A percentile compares a stretch with the other conserved stretches of the same genome.
phyloP scores from a whole-genome alignment of 1,140 invertebrate species.

The Philaenus spumarius region DNA sequence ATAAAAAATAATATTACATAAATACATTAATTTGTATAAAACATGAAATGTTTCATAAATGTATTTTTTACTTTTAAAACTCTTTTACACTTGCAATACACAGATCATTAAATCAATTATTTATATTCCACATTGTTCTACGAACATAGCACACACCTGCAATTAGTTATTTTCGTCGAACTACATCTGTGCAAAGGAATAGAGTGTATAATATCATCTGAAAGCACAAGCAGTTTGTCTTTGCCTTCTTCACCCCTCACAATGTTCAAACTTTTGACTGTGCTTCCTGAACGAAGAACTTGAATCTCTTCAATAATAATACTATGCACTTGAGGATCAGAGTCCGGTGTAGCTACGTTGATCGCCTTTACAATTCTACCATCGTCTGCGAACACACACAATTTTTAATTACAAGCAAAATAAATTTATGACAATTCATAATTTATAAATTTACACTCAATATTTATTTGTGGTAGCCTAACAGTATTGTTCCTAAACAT shows the following conservation, averaged over 20 bases:
- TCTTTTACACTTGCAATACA: too few relatives aligned
- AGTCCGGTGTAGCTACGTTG: conserved; percentile 57
- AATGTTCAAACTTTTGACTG: conserved; percentile 67
- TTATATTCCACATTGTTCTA: too few relatives aligned
- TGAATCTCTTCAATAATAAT: conserved; percentile 81
- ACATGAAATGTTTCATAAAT: too few relatives aligned
- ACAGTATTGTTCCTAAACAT: too few relatives aligned
- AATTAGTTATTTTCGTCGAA: conserved; percentile 48
- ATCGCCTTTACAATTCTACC: conserved; percentile 89
- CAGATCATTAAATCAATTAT: too few relatives aligned
- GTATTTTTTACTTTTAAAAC: too few relatives aligned
- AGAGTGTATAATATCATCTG: conserved; percentile 76
- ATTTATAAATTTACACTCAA: too few relatives aligned
- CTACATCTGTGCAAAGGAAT: conserved; percentile 83
- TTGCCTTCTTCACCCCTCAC: conserved; percentile 42
- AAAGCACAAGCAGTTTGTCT: conserved; percentile 83
- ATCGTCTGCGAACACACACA: conserved; percentile 54
- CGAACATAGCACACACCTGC: conserved; percentile 63
- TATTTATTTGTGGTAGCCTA: too few relatives aligned
- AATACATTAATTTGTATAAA: too few relatives aligned
- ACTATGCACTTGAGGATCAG: conserved; percentile 40
- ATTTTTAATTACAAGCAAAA: conserved; percentile 8
- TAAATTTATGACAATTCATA: too few relatives aligned
- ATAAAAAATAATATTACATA: too few relatives aligned
- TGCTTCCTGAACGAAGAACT: conserved; percentile 57